Conservation (phyloP, 2,888 invertebrate genomes). For the Stenodema calcarata region DNA sequence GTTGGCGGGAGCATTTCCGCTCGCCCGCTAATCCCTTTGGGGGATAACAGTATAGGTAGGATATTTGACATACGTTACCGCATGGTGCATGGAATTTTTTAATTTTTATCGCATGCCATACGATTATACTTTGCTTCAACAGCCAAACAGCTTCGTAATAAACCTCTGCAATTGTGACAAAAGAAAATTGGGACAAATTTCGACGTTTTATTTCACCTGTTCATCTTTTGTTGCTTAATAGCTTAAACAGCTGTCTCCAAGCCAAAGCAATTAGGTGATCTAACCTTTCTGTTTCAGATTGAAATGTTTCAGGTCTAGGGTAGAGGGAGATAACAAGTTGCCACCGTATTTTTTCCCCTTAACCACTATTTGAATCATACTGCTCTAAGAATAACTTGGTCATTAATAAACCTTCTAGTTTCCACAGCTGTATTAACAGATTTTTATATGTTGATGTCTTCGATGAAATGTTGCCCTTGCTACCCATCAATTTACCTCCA, state of each 20-base stretch:
- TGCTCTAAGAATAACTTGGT: no score
- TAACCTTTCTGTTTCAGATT: background rate
- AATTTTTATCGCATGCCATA: slow-evolving; percentile 31
- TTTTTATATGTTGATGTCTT: no score
- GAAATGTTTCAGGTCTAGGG: background rate
- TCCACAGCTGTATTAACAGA: no score
- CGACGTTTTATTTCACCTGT: background rate
- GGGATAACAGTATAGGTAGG: slow-evolving; percentile 63
- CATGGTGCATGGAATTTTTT: slow-evolving; percentile 50
- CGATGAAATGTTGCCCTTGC: no score
- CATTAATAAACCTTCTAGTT: no score
- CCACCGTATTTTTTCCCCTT: background rate
- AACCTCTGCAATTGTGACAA: background rate
- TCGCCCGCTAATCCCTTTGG: slow-evolving; percentile 92
- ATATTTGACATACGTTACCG: slow-evolving; percentile 55
- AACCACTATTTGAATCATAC: no score
- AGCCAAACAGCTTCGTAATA: background rate
- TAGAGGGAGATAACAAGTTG: background rate
- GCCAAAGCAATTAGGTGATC: slow-evolving; percentile 11
- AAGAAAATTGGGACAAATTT: background rate
- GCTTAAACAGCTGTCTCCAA: slow-evolving; percentile 4
- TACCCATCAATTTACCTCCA: no score
- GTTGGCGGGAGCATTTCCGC: slow-evolving; percentile 90
- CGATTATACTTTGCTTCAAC: background rate
- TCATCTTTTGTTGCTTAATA: background rate